phyloP scores from a whole-genome alignment of 1,140 invertebrate genomes.

The Drosophila lini region DNA sequence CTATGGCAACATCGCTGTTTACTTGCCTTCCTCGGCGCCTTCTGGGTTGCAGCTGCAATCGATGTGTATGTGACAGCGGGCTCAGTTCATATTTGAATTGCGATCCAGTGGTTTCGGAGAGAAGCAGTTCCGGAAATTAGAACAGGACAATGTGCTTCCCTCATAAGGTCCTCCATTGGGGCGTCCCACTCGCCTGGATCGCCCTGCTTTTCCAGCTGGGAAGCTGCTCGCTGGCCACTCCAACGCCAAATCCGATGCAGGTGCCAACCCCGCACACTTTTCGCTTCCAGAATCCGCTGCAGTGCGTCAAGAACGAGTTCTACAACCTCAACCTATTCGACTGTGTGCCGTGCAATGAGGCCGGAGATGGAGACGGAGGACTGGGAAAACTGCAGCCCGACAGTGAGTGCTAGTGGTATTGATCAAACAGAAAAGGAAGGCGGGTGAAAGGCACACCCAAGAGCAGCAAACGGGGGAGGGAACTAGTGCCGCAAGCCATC shows the following conservation, averaged over 20 bases:
- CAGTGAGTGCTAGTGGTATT: slow-evolving; percentile 73
- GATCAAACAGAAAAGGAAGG: slow-evolving; percentile 68
- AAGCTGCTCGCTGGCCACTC: slow-evolving; percentile 24
- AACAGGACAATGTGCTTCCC: slow-evolving; percentile 54
- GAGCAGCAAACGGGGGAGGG: background rate
- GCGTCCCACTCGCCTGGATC: slow-evolving; percentile 34
- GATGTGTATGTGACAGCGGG: slow-evolving; percentile 16
- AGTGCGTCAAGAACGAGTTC: slow-evolving; percentile 70
- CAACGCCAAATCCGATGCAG: slow-evolving; percentile 24
- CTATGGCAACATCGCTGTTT: slow-evolving; percentile 74
- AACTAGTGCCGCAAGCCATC: slow-evolving; percentile 7
- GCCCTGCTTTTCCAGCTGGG: slow-evolving; percentile 27
- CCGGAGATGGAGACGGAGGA: slow-evolving; percentile 43
- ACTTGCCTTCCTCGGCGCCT: slow-evolving; percentile 52
- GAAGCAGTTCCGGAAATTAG: background rate
- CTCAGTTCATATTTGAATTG: slow-evolving; percentile 65
- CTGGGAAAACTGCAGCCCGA: slow-evolving; percentile 68
- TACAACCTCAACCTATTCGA: slow-evolving; percentile 78
- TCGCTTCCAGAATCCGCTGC: slow-evolving; percentile 52
- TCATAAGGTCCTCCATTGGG: slow-evolving; percentile 24
- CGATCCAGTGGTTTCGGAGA: slow-evolving; percentile 20
- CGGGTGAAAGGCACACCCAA: background rate
- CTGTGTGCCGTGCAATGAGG: slow-evolving; percentile 66
- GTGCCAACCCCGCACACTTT: slow-evolving; percentile 61
- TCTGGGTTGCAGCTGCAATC: slow-evolving; percentile 60